Conservation (phyloP, 1,140 invertebrate species). For the Cyrtorhinus lividipennis region DNA sequence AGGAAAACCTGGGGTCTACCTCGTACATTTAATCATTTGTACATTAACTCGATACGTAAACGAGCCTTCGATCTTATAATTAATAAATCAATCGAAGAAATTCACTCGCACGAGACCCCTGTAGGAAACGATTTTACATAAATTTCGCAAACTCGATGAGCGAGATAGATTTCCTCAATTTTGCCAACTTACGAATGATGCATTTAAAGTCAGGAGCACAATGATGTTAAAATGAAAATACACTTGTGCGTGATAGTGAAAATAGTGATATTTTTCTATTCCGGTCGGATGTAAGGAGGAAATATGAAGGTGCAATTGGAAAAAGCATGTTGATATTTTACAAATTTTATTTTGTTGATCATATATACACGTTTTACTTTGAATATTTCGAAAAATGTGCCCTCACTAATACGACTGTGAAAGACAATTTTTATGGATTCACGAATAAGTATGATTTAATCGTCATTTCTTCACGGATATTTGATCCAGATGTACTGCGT, state of each 20-base stretch:
- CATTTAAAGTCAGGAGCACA: not conserved
- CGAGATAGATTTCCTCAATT: too few species aligned
- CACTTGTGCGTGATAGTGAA: not conserved
- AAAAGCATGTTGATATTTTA: not conserved
- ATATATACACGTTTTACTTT: not conserved
- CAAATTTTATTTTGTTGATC: not conserved
- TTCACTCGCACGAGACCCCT: too few species aligned
- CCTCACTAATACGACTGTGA: not conserved
- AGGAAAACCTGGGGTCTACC: too few species aligned
- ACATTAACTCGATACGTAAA: too few species aligned
- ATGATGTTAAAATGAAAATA: not conserved
- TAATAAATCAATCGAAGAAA: too few species aligned
- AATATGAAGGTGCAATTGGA: not conserved
- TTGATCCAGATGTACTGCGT: not conserved
- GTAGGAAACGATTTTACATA: too few species aligned
- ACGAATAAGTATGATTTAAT: too few species aligned
- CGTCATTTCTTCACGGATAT: not conserved
- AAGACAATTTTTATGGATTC: not conserved
- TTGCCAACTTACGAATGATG: too few species aligned
- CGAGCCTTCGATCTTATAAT: too few species aligned
- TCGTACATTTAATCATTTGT: too few species aligned
- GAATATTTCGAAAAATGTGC: too few species aligned
- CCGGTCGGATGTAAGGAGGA: not conserved
- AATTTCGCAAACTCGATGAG: too few species aligned
- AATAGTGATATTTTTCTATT: not conserved